phyloP scores from a whole-genome alignment of 92 coral and sea anemone genomes.

The Phenganax stokvisi region DNA sequence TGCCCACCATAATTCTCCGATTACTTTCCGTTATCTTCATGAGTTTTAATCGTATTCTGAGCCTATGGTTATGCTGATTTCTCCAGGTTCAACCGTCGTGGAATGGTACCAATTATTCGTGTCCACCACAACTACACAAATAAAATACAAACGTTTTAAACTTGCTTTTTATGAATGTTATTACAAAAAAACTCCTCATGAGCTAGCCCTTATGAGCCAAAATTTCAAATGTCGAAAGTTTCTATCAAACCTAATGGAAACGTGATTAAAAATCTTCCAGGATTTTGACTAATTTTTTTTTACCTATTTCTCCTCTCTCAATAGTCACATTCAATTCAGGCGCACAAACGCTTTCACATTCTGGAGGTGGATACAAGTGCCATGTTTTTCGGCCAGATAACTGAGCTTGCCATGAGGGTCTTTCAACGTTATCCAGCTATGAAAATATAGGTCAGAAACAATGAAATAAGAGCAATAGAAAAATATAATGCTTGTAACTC shows the following conservation, averaged over 20 bases:
- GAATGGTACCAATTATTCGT: constrained; percentile 96
- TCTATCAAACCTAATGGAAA: neutral
- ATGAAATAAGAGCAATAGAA: neutral
- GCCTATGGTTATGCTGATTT: constrained; percentile 91
- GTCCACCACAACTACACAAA: constrained; percentile 78
- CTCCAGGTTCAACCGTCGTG: constrained; percentile 85
- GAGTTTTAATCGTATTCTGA: constrained; percentile 74
- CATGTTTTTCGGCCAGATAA: constrained; percentile 82
- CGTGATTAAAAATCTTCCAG: constrained; percentile 12
- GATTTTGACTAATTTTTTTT: neutral
- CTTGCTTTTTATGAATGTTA: neutral
- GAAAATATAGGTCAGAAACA: neutral
- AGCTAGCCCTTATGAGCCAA: too few relatives aligned
- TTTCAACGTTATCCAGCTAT: constrained; percentile 89
- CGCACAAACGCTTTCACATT: constrained; percentile 83
- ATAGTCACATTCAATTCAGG: constrained; percentile 56
- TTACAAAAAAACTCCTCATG: neutral
- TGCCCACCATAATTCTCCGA: neutral
- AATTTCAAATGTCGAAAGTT: too few relatives aligned
- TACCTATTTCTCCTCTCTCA: constrained; percentile 94
- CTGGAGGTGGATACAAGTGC: constrained; percentile 91
- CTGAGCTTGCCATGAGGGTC: constrained; percentile 99
- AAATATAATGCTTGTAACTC: too few relatives aligned
- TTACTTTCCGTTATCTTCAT: neutral
- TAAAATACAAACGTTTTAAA: neutral